Evolutionary conservation across 1,140 invertebrate species (phyloP), one percentile per base, ranked within the genome.

Genomic region (Zaprionus tsacasi): DNA sequence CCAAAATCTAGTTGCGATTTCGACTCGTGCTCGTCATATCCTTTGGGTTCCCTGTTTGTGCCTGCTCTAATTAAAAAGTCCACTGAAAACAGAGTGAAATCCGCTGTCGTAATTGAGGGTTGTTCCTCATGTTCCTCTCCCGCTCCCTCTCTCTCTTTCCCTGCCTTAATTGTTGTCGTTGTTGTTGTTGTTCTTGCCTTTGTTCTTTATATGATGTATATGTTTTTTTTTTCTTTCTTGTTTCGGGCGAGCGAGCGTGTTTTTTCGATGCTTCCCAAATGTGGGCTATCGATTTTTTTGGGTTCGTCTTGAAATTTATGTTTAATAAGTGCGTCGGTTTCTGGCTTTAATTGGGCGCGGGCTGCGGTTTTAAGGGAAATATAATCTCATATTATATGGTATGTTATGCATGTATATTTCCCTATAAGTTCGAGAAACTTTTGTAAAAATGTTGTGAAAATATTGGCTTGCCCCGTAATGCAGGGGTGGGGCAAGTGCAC

Each of bases 251-350:
- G 57, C 27, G 27, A 15, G 25, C 55, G 36, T 74, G 38, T 60
- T 35, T 75, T 78, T 54, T 63, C 21, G 43, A 69, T 73, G 59
- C 60, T 56, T 45, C 63, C 63, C 11, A 76, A 74, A 89, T 90
- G 86, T 89, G 81, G 85, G 85, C 45, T 89, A 89, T 89, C 86
- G 85, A 89, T 89, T 89, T 88, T 86, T 64, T 11, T 57, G 61
- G 66, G 66, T 30, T n/a, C 45, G 43, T 68, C 58, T 76, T 60
- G n/a, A 69, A 77, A 72, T 72, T 77, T 61, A 65, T 77, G 55
- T 58, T 48, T 75, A 59, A 70, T 70, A 70, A 67, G 21, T 40
- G 45, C 45, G 38, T 13, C 25, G 36, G 33, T 15, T 12, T 10
- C 17, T 7, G 7, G 35, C 50, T 69, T 70, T 54, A 66, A 71